Evolutionary conservation across 1,140 invertebrate genomes (phyloP).

Genomic region (Drosophila tropicalis): DNA sequence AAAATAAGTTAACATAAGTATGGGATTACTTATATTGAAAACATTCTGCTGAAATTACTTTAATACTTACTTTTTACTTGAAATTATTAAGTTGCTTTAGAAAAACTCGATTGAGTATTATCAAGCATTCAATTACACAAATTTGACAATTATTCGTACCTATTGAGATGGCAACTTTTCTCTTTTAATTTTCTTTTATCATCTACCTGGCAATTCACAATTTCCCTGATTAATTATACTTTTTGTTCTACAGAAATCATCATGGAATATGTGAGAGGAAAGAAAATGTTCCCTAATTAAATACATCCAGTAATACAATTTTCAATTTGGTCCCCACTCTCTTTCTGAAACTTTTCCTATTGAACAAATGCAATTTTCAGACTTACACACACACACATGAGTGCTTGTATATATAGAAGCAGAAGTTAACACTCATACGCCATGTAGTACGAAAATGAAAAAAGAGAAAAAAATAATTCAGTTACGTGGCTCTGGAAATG

Average conservation of each 20-base stretch:
- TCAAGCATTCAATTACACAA: background rate
- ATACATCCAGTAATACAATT: conserved; percentile 14
- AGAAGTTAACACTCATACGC: conserved; percentile 57
- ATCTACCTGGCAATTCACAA: background rate
- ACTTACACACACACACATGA: background rate
- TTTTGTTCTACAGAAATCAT: conserved; percentile 1
- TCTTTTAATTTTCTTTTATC: background rate
- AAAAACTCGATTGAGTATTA: no score
- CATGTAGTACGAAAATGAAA: conserved; percentile 36
- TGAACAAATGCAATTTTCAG: conserved; percentile 43
- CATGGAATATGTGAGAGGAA: conserved; percentile 2
- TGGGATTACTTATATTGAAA: no score
- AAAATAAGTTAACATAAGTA: no score
- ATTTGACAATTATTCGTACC: background rate
- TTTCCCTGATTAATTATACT: background rate
- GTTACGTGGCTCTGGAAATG: conserved; percentile 39
- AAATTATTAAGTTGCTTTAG: no score
- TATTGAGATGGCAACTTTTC: background rate
- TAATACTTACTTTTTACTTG: no score
- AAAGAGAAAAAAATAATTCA: conserved; percentile 55
- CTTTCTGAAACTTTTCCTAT: conserved; percentile 2
- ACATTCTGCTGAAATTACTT: no score
- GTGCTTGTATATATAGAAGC: background rate
- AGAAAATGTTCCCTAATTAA: conserved; percentile 28
- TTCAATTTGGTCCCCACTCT: conserved; percentile 19